Percentiles rank a stretch among this genome's conserved stretches.
These are phyloP conservation scores for Malurus splendens DNA, from an alignment of 2,797 vertebrate genomes.

Conservation along the genomic window DNA sequence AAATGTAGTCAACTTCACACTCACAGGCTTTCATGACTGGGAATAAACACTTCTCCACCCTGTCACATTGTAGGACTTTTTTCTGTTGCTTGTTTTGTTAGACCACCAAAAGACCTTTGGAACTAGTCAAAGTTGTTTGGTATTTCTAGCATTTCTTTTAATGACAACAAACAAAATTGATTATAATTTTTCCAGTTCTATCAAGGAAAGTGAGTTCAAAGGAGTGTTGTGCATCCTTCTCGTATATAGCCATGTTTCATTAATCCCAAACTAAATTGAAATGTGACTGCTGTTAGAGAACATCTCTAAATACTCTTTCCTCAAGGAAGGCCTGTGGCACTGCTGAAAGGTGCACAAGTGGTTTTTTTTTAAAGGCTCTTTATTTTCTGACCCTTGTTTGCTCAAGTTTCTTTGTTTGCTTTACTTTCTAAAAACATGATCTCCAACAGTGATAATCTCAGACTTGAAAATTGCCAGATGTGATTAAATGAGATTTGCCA, in stretches of 20 bases:
- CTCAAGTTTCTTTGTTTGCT: constrained; percentile 41
- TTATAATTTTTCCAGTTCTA: not conserved
- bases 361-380: not conserved
- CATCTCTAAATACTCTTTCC: not conserved
- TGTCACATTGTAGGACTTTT: not conserved
- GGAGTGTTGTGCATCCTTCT: not conserved
- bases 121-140: not conserved
- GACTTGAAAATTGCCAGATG: constrained; percentile 51
- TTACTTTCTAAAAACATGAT: constrained; percentile 15
- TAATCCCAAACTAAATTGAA: not conserved
- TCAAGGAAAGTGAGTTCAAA: not conserved
- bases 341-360: not conserved
- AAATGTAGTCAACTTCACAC: not conserved
- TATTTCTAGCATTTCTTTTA: not conserved
- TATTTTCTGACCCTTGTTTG: constrained; percentile 20
- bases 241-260: not conserved
- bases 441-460: constrained; percentile 48
- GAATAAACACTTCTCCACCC: not conserved
- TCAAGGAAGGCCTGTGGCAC: not conserved
- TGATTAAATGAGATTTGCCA: constrained; percentile 60
- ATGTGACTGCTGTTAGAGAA: not conserved
- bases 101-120: not conserved
- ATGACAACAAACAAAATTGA: not conserved
- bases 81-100: not conserved
- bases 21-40: not conserved